Evolutionary conservation across 2,797 vertebrate genomes (phyloP).

Genomic region (Enteromius radiatus): DNA sequence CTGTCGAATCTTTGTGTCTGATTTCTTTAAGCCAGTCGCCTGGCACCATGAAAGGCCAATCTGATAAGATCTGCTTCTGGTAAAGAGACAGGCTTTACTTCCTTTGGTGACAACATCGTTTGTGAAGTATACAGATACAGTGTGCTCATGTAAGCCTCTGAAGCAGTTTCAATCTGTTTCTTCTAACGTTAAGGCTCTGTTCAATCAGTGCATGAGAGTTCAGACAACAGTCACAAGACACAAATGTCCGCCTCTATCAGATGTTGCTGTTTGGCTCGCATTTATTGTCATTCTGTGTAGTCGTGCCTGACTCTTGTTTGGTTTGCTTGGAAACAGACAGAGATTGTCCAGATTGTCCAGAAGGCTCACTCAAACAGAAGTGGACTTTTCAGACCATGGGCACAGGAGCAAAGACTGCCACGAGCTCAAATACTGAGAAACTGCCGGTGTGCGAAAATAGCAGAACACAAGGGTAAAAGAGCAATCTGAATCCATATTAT

Average conservation of each 20-base stretch:
- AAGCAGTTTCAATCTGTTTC: constrained; percentile 40
- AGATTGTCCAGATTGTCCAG: constrained; percentile 7
- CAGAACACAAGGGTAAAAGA: neutral
- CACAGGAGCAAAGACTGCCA: neutral
- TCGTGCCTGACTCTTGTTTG: constrained; percentile 33
- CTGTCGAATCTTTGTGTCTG: constrained; percentile 25
- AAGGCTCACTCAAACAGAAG: constrained; percentile 16
- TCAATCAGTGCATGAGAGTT: constrained; percentile 43
- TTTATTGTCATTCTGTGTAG: constrained; percentile 36
- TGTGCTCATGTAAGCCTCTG: constrained; percentile 43
- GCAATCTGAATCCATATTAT: neutral
- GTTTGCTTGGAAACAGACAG: constrained; percentile 17
- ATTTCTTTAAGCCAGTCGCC: constrained; percentile 42
- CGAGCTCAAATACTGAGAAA: neutral
- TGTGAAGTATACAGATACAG: constrained; percentile 49
- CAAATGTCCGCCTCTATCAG: constrained; percentile 35
- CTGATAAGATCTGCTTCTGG: constrained; percentile 52
- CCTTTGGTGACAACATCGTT: constrained; percentile 52
- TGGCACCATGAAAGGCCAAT: constrained; percentile 50
- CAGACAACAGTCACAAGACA: constrained; percentile 34
- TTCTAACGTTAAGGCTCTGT: constrained; percentile 25
- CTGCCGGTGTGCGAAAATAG: neutral
- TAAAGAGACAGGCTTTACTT: constrained; percentile 48
- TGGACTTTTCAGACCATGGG: neutral
- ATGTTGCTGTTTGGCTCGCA: constrained; percentile 1